A percentile compares a stretch with the other conserved stretches of the same genome.
These are phyloP conservation scores for Stigmatopora nigra DNA, from an alignment of 2,113 vertebrate species.

Conservation along the genomic window DNA sequence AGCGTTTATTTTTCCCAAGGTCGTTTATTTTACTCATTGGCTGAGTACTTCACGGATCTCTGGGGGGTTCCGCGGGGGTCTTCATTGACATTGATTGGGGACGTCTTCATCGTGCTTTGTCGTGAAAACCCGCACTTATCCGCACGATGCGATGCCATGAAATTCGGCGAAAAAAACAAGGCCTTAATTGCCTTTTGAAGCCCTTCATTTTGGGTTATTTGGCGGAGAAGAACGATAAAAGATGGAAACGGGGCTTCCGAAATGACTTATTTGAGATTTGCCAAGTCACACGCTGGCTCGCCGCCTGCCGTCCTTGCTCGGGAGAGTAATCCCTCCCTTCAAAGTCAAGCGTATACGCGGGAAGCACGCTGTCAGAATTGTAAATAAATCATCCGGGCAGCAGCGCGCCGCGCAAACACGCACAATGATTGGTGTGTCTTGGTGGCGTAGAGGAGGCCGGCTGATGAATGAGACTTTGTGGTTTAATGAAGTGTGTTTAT, in stretches of 20 bases:
- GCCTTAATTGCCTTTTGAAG: constrained; percentile 5
- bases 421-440: constrained; percentile 40
- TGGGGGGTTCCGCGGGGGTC: constrained; percentile 24
- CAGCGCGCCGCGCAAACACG: constrained; percentile 14
- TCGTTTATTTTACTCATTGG: constrained; percentile 36
- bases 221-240: constrained; percentile 1
- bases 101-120: constrained; percentile 17
- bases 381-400: constrained; percentile 53
- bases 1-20: not conserved
- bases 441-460: constrained; percentile 40
- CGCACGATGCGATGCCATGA: not conserved
- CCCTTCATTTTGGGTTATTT: constrained; percentile 5
- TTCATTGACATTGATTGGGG: constrained; percentile 16
- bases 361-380: constrained; percentile 46
- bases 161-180: not conserved
- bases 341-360: constrained; percentile 37
- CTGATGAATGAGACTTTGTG: constrained; percentile 58
- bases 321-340: constrained; percentile 38
- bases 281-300: constrained; percentile 36
- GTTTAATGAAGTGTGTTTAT: constrained; percentile 68
- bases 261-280: constrained; percentile 21
- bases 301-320: constrained; percentile 31
- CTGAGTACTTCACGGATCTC: constrained; percentile 16
- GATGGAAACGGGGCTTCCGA: constrained; percentile 6
- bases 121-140: constrained; percentile 3